Evolutionary conservation across 2,888 invertebrate genomes (phyloP).

Genomic region (Masnerella sp.): DNA sequence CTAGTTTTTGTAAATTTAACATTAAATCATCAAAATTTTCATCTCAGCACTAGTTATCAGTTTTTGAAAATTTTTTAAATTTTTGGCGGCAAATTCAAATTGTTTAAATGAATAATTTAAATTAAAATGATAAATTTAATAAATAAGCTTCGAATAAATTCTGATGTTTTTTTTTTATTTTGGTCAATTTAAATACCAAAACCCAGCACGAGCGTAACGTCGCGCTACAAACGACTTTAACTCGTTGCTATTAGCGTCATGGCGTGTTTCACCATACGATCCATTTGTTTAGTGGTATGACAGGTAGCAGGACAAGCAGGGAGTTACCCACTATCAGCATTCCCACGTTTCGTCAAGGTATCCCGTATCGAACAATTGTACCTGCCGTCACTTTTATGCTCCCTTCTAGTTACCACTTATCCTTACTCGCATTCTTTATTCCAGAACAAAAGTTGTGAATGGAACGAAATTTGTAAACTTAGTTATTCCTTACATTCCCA

Average conservation of each 20-base stretch:
- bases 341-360: constrained; percentile 70
- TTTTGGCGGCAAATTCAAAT: constrained; percentile 21
- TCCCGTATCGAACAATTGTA: constrained; percentile 50
- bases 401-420: constrained; percentile 29
- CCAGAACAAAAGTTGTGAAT: constrained; percentile 22
- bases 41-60: too few relatives aligned
- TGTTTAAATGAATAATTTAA: too few relatives aligned
- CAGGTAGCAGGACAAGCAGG: constrained; percentile 60
- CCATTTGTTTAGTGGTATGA: constrained; percentile 68
- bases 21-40: too few relatives aligned
- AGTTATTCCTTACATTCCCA: constrained; percentile 18
- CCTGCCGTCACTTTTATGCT: constrained; percentile 35
- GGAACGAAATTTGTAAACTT: constrained; percentile 27
- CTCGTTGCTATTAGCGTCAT: constrained; percentile 8
- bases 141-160: too few relatives aligned
- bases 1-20: too few relatives aligned
- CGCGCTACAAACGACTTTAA: neutral
- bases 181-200: too few relatives aligned
- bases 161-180: too few relatives aligned
- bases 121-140: too few relatives aligned
- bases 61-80: too few relatives aligned
- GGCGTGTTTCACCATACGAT: constrained; percentile 48
- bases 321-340: constrained; percentile 61
- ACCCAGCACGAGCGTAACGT: constrained; percentile 5
- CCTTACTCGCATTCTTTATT: constrained; percentile 28